These are phyloP conservation scores for Cyclargus thomasi DNA, from an alignment of 1,140 invertebrate genomes.

Conservation along the genomic window DNA sequence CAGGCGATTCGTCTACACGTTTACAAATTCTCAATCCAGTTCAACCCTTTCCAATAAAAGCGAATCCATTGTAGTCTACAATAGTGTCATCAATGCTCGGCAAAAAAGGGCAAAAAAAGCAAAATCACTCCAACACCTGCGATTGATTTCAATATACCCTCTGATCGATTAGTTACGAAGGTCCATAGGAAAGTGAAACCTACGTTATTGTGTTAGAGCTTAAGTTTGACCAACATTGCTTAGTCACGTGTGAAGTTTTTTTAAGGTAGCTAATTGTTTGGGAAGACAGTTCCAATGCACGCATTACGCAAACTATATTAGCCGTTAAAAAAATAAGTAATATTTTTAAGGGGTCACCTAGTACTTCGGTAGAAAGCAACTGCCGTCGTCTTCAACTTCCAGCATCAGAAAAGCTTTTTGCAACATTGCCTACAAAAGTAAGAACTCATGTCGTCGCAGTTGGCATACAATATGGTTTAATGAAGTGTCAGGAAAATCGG, in stretches of 20 bases:
- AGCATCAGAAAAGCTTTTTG: too few relatives aligned
- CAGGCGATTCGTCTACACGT: not conserved
- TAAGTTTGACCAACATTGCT: conserved; percentile 10
- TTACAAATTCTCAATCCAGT: not conserved
- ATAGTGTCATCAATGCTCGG: conserved; percentile 38
- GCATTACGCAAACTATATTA: too few relatives aligned
- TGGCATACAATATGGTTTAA: too few relatives aligned
- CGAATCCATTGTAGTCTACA: conserved; percentile 33
- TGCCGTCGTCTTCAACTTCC: too few relatives aligned
- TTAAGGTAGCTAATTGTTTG: not conserved
- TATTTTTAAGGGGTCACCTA: too few relatives aligned
- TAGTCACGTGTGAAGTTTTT: conserved; percentile 9
- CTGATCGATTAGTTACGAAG: conserved; percentile 50
- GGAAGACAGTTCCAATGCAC: too few relatives aligned
- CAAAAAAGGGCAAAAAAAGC: conserved; percentile 45
- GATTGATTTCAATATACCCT: conserved; percentile 53
- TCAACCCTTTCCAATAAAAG: not conserved
- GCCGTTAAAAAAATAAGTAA: too few relatives aligned
- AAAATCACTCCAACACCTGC: conserved; percentile 65
- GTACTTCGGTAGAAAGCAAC: too few relatives aligned
- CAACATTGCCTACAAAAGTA: too few relatives aligned
- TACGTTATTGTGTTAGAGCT: conserved; percentile 11
- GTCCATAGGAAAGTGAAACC: not conserved
- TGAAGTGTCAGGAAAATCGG: too few relatives aligned
- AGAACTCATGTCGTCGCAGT: too few relatives aligned